These are phyloP conservation scores for Lathamus discolor DNA, from an alignment of 2,113 vertebrate genomes.

Conservation along the genomic window DNA sequence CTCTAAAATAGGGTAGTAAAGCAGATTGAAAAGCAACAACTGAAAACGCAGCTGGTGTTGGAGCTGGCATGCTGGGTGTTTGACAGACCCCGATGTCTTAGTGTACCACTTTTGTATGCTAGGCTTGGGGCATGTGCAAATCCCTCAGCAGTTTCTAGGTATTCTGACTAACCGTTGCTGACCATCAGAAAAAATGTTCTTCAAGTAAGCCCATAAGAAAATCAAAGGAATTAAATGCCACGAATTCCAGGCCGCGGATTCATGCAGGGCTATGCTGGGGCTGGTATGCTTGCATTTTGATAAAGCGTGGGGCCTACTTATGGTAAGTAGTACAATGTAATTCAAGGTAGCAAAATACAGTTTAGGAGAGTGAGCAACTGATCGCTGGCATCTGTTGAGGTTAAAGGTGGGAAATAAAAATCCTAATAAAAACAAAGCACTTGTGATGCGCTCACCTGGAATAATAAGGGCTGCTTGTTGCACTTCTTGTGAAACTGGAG, in stretches of 20 bases:
- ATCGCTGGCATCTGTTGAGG: background rate
- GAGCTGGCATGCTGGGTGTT: background rate
- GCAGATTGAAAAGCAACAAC: conserved; percentile 51
- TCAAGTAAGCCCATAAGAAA: background rate
- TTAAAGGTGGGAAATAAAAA: conserved; percentile 48
- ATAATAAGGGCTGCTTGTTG: conserved; percentile 11
- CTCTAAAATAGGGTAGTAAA: background rate
- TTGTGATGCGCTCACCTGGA: conserved; percentile 48
- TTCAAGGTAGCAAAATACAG: background rate
- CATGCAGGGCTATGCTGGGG: background rate
- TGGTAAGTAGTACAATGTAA: background rate
- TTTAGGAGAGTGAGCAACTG: background rate
- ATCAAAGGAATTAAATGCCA: conserved; percentile 32
- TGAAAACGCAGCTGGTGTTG: conserved; percentile 20
- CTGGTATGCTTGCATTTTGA: conserved; percentile 26
- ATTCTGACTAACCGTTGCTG: background rate
- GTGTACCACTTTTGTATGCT: background rate
- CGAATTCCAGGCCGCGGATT: conserved; percentile 35
- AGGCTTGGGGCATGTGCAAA: background rate
- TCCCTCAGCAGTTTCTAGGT: background rate
- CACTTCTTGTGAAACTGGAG: conserved; percentile 7
- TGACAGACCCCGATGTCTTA: background rate
- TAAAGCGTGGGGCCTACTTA: conserved; percentile 11
- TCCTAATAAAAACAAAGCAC: conserved; percentile 3
- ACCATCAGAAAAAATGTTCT: background rate